These are phyloP conservation scores for Intellagama lesueurii DNA, from an alignment of 2,797 vertebrate genomes.

Conservation along the genomic window DNA sequence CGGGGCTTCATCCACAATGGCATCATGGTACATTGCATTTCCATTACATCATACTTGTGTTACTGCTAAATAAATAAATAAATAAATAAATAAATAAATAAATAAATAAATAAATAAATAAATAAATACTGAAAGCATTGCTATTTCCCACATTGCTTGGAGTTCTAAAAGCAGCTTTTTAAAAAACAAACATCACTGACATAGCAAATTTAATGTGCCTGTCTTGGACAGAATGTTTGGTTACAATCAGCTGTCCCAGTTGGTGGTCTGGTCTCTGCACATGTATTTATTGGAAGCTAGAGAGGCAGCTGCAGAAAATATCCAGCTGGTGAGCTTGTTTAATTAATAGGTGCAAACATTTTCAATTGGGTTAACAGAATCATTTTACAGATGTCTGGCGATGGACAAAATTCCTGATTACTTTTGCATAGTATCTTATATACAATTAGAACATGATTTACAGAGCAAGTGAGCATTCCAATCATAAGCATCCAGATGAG, in stretches of 20 bases:
- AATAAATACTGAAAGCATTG: background rate
- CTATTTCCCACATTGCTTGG: background rate
- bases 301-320: background rate
- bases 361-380: background rate
- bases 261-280: background rate
- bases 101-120: background rate
- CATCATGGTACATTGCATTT: slow-evolving; percentile 88
- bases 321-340: background rate
- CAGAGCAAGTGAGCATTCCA: background rate
- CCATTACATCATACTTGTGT: slow-evolving; percentile 57
- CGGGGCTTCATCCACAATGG: slow-evolving; percentile 94
- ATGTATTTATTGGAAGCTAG: background rate
- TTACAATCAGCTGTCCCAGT: background rate
- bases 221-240: slow-evolving; percentile 1
- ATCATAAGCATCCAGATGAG: background rate
- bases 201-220: background rate
- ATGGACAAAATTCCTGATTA: background rate
- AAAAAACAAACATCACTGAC: background rate
- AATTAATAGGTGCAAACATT: background rate
- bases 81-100: too few relatives aligned
- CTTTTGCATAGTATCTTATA: background rate
- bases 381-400: background rate
- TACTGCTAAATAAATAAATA: background rate
- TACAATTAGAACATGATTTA: background rate
- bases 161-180: background rate